Base-by-base conservation (phyloP, 2,888 invertebrate genomes). In the Pegoplata infirma region DNA sequence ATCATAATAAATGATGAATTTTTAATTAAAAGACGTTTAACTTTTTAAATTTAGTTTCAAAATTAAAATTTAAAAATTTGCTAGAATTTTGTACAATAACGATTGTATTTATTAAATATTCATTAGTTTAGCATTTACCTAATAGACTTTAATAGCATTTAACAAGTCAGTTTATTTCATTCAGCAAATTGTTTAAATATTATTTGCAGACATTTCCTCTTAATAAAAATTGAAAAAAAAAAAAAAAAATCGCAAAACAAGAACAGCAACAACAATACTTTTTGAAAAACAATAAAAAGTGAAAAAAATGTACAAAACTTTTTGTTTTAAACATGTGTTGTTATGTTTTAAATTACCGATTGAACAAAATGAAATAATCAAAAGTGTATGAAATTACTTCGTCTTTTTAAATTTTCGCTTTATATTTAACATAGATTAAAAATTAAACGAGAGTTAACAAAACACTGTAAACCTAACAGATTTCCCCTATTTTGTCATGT, bases 111-210 rank as follows among this genome's bases (percentile, higher is more conserved):
- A n/a, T n/a, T n/a, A n/a, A 40, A 40, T 14, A 51, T 25, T 21
- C 36, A 58, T 36, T n/a, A 36, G n/a, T 19, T 19, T 4, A 40
- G 23, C 21, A 10, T 36, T 56, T 10, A 23, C 1, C 28, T 47
- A 19, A 49, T 36, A 36, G 32, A 14, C 21, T 32, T 49, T 49
- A 63, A 49, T 49, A 21, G 49, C 17, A 44, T 17, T 25, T 19
- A 28, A 61, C 12, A 28, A 17, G 5, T 17, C 44, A 47, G 61
- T 63, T 49, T 32, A 63, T 49, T 49, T 28, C 47, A 32, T 49
- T 49, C 19, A 59, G 17, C 25, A 47, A 8, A 58, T 58, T 44
- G n/a, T 44, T 4, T 6, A 12, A 12, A 17, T 47, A 28, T 25
- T 49, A n/a, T 49, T 32, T 16, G n/a, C 36, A 40, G 36, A 40